Evolutionary conservation across 1,140 invertebrate genomes (phyloP), one percentile per base, ranked within the genome.

Genomic region (Rhopalosiphum maidis): DNA sequence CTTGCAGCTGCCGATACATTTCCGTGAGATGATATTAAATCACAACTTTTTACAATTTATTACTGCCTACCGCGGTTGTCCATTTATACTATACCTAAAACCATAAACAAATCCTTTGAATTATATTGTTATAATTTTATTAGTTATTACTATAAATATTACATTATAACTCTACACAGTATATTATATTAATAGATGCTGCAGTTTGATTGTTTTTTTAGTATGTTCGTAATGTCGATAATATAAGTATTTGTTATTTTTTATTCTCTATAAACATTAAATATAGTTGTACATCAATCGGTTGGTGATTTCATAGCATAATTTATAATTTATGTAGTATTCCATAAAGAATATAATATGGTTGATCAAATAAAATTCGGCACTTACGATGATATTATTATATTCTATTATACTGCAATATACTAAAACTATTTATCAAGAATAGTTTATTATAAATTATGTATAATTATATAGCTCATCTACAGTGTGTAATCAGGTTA

Each of bases 21-120:
- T 48, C 30, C 25, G n/a, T 35, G 3, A n/a, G 30, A 88, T 88
- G 86, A 88, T 85, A 43, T 51, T 88, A 54, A 35, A n/a, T 88
- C 46, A 88, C 48, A 23, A 22, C 48, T 23, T 88, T 88, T 88
- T 88, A 23, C 1, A 88, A 88, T 88, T 48, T 88, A 88, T 88
- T 48, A 88, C 86, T 48, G 30, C 43, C 5, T 48, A 88, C 86
- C 2, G 86, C 35, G 37, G 60, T 30, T 3, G 87, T 35, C n/a
- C n/a, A 2, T 88, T 88, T 54, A 48, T 88, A 54, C 23, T 87
- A 41, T 41, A 48, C 30, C 43, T 87, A 87, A 51, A 87, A 87
- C 86, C 43, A 48, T 87, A 87, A 87, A 87, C 30, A 87, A 51
- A 22, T 30, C 18, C 46, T 48, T 43, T 25, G 15, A 43, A 15